Conservation (phyloP, 2,797 vertebrate genomes). For the Nannoperca australis region DNA sequence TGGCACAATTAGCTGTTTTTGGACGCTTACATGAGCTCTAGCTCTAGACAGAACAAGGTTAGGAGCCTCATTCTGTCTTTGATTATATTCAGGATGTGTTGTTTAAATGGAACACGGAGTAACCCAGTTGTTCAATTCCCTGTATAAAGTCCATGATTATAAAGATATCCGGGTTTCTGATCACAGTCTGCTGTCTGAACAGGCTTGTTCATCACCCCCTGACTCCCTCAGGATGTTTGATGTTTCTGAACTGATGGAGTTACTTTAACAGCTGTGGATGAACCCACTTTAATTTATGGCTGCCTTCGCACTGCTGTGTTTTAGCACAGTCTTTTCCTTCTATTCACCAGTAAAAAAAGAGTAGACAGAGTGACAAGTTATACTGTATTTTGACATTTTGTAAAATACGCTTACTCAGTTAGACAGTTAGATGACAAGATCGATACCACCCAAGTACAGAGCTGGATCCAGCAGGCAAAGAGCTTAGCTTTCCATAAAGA, state of each 20-base stretch:
- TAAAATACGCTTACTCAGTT: constrained; percentile 26
- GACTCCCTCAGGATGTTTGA: background rate
- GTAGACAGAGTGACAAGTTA: constrained; percentile 1
- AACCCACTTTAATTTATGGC: background rate
- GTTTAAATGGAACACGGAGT: constrained; percentile 20
- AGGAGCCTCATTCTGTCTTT: constrained; percentile 2
- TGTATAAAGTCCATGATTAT: background rate
- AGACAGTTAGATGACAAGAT: constrained; percentile 13
- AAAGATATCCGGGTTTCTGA: background rate
- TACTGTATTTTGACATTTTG: constrained; percentile 8
- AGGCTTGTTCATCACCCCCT: background rate
- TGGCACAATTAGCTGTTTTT: constrained; percentile 6
- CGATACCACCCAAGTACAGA: constrained; percentile 16
- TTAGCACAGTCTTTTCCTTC: background rate
- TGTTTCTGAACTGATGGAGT: constrained; percentile 28
- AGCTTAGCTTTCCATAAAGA: background rate
- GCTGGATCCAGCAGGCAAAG: constrained; percentile 2
- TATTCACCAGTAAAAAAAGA: background rate
- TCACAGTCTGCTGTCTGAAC: constrained; percentile 7
- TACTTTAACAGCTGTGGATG: background rate
- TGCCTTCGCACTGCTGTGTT: background rate
- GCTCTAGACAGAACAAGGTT: background rate
- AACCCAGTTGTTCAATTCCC: background rate
- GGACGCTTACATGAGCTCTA: background rate
- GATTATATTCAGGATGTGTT: background rate